Percentiles rank a stretch among this genome's conserved stretches.
These are phyloP conservation scores for Hermetia illucens DNA, from an alignment of 1,140 invertebrate genomes.

Conservation along the genomic window DNA sequence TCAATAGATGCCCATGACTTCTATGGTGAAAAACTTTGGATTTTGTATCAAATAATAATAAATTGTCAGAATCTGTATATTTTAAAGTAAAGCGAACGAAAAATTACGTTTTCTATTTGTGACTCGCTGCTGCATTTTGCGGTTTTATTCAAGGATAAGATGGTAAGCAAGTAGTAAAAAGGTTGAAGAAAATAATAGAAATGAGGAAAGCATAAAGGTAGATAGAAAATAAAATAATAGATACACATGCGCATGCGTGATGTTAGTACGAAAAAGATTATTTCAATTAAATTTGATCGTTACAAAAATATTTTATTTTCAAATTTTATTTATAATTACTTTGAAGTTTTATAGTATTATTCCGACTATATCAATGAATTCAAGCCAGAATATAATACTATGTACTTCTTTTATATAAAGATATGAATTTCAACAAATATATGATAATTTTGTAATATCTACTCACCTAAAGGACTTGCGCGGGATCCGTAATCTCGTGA, in stretches of 20 bases:
- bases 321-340: not conserved
- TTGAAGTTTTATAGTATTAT: not conserved
- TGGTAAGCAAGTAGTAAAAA: not conserved
- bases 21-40: too few relatives aligned
- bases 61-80: too few relatives aligned
- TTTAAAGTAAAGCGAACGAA: too few relatives aligned
- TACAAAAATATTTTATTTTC: constrained; percentile 14
- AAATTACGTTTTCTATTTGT: too few relatives aligned
- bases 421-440: not conserved
- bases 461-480: constrained; percentile 40
- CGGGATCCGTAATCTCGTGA: constrained; percentile 51
- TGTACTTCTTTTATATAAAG: constrained; percentile 1
- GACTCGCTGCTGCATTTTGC: too few relatives aligned
- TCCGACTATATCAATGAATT: not conserved
- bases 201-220: constrained; percentile 12
- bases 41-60: too few relatives aligned
- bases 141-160: too few relatives aligned
- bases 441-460: constrained; percentile 2
- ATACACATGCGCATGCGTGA: constrained; percentile 32
- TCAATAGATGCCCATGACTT: too few relatives aligned
- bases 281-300: constrained; percentile 10
- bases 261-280: constrained; percentile 26
- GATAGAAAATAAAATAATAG: constrained; percentile 8
- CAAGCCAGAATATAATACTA: constrained; percentile 1
- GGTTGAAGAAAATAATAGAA: constrained; percentile 10